Evolutionary conservation across 2,797 vertebrate species (phyloP).

Genomic region (Sebastes matsubarae): DNA sequence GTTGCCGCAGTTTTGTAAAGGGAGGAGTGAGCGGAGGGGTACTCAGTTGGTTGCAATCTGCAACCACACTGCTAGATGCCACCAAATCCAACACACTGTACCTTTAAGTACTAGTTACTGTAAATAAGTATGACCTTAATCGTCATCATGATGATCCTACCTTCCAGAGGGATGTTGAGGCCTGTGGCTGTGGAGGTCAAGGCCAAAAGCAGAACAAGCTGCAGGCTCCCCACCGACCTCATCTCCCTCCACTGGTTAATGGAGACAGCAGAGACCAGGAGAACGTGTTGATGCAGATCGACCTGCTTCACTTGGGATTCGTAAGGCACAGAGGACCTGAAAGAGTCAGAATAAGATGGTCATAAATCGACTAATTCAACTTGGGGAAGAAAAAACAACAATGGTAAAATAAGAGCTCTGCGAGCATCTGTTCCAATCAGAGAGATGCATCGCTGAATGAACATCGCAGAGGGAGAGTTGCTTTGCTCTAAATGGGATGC

Average conservation of each 20-base stretch:
- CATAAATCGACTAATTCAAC: neutral
- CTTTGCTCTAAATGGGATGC: neutral
- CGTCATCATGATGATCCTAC: constrained; percentile 49
- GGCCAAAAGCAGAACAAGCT: constrained; percentile 72
- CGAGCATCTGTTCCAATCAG: constrained; percentile 3
- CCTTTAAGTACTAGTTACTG: no score
- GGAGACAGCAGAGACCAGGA: constrained; percentile 29
- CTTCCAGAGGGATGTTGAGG: constrained; percentile 76
- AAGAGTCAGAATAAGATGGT: neutral
- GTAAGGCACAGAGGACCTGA: constrained; percentile 62
- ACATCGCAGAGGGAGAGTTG: neutral
- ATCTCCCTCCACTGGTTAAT: constrained; percentile 62
- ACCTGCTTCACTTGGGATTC: constrained; percentile 45
- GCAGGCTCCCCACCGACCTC: constrained; percentile 65
- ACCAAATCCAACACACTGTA: no score
- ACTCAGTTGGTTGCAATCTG: no score
- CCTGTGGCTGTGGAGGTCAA: constrained; percentile 48
- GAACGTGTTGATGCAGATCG: constrained; percentile 41
- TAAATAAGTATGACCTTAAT: neutral
- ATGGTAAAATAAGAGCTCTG: neutral
- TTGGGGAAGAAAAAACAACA: neutral
- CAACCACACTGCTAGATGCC: no score
- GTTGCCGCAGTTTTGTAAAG: no score
- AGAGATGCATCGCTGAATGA: neutral
- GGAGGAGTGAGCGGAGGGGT: no score